A percentile compares a stretch with the other conserved stretches of the same genome.
Conservation (phyloP, 2,888 invertebrate genomes). For the Rhaphigaster nebulosa region DNA sequence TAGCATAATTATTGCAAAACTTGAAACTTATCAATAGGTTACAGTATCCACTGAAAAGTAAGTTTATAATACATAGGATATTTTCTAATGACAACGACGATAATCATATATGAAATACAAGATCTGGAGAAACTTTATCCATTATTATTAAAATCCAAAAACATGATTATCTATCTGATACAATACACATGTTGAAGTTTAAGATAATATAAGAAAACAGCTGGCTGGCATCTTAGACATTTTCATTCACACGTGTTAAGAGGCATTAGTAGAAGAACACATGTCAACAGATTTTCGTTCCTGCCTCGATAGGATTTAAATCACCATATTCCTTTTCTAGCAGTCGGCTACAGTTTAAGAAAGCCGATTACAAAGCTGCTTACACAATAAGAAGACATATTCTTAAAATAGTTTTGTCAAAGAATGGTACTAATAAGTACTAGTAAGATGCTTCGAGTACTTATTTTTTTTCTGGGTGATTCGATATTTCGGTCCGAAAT, state of each 20-base stretch:
- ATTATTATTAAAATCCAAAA: not conserved
- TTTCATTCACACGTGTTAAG: slow-evolving; percentile 29
- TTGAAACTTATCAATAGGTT: too few relatives aligned
- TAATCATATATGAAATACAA: too few relatives aligned
- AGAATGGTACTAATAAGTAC: too few relatives aligned
- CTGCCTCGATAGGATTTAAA: slow-evolving; percentile 5
- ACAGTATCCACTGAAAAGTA: too few relatives aligned
- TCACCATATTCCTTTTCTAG: slow-evolving; percentile 3
- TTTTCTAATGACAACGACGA: too few relatives aligned
- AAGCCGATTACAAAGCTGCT: slow-evolving; percentile 16
- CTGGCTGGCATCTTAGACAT: slow-evolving; percentile 11
- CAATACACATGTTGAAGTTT: not conserved
- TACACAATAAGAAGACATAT: not conserved
- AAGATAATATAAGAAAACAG: slow-evolving; percentile 20
- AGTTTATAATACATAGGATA: too few relatives aligned
- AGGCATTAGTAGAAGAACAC: slow-evolving; percentile 18
- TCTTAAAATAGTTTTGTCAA: not conserved
- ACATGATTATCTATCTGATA: not conserved
- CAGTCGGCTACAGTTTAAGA: not conserved
- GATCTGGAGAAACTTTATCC: not conserved
- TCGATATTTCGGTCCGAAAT: not conserved
- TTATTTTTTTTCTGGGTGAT: not conserved
- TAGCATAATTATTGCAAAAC: too few relatives aligned
- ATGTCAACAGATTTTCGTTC: slow-evolving; percentile 25
- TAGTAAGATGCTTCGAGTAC: not conserved